Base-by-base conservation (phyloP, 2,888 invertebrate species). In the Melipona bicolor region DNA sequence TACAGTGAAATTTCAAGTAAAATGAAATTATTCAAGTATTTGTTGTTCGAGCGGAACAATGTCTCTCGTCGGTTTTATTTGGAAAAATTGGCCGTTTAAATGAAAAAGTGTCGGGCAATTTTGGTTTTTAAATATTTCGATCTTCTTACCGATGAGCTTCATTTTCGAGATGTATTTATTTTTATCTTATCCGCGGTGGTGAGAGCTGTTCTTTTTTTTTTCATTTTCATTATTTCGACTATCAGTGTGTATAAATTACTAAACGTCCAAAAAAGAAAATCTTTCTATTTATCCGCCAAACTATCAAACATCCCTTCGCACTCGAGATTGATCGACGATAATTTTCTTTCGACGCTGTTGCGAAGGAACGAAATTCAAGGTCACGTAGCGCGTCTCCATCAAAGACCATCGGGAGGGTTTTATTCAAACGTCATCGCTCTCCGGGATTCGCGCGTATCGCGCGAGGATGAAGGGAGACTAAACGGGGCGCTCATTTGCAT, bases 401-500 rank as follows among this genome's bases (percentile, higher is more conserved):
- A 24, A 54, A 54, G 13, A n/a, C 21, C 36, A n/a, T 13, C 6
- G 74, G 56, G 43, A 32, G 32, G 71, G 72, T 68, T 84, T 85
- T 81, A 84, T 85, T 79, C 74, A 54, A 80, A 76, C 71, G 78
- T 76, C 59, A 56, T 69, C 59, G 32, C 32, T 75, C 79, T 11
- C 43, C 21, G 6, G 69, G 72, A 62, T 76, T 67, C 67, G 15
- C 67, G 15, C 65, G 74, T 64, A 76, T 72, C 72, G 62, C 6
- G 6, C 65, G 61, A 36, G 69, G 49, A 52, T 59, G 65, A 73
- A 64, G 52, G 27, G 71, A 56, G n/a, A 43, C 36, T 27, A 74
- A 62, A 74, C 64, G 70, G 67, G 76, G 68, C 62, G 70, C 79
- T 77, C 73, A 87, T 90, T 89, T 85, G 84, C 87, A 89, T 90